Base-by-base conservation (phyloP, 2,888 invertebrate genomes). In the Boloria selene region DNA sequence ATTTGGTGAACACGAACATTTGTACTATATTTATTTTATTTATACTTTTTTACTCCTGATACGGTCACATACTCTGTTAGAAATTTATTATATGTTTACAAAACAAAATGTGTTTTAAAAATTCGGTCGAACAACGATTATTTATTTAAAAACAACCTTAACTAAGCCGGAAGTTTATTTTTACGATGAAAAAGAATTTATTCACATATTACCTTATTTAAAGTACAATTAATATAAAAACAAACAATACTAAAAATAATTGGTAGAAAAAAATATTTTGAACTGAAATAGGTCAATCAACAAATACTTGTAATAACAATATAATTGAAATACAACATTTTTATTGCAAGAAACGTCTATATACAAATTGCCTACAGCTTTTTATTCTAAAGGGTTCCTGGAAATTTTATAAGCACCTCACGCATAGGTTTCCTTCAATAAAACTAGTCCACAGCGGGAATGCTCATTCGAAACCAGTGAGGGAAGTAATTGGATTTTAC, bases 391-490 rank as follows among this genome's bases (percentile, higher is more conserved):
- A 58, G 52, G 61, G 70, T 60, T 54, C 52, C 18, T n/a, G 47
- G 60, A 63, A 63, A 65, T 67, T 67, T 65, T 64, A 67, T 49
- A 61, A 71, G 65, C 67, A 65, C 58, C 62, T 63, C 69, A 71
- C 71, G 71, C 71, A 65, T 63, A 69, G 64, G 47, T 67, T 55
- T 69, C 67, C 61, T 71, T 64, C 52, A 70, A 70, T 70, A 59
- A 59, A 68, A 59, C 64, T 59, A 59, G 61, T 55, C 61, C 62
- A 64, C 31, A 38, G 31, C 31, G 54, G 60, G 54, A 18, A 22
- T 16, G 62, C 53, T 61, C 61, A 51, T 66, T 66, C 61, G 52
- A 26, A 56, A 7, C 47, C 62, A 59, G 51, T 59, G 58, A 58
- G 55, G 62, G 47, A 38, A 16, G 22, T 62, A 58, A 67, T 66